Percentiles rank a stretch among this genome's conserved stretches.
Evolutionary conservation across 2,888 invertebrate species (phyloP).

Genomic region (Allophyes oxyacanthae): DNA sequence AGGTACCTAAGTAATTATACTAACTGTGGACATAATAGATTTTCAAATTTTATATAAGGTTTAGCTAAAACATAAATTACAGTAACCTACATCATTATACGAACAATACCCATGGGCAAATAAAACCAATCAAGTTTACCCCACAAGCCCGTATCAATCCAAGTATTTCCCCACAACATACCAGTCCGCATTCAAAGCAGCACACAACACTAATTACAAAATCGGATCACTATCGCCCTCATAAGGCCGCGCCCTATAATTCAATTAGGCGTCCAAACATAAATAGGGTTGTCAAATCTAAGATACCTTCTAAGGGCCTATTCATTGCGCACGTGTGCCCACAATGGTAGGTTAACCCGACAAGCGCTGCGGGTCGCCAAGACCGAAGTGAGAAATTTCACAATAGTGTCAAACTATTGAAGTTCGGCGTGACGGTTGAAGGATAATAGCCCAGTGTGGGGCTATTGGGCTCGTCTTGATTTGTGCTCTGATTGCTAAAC

Average conservation of each 20-base stretch:
- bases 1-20: too few relatives aligned
- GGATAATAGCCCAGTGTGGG: constrained; percentile 82
- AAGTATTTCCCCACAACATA: constrained; percentile 37
- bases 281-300: constrained; percentile 81
- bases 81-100: not conserved
- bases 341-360: constrained; percentile 79
- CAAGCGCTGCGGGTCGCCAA: constrained; percentile 81
- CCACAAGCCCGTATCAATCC: constrained; percentile 35
- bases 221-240: constrained; percentile 73
- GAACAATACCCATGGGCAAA: constrained; percentile 23
- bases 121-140: constrained; percentile 35
- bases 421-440: constrained; percentile 79
- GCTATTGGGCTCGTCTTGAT: constrained; percentile 70
- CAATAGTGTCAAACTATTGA: constrained; percentile 85
- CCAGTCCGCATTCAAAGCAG: constrained; percentile 40
- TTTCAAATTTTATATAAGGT: too few relatives aligned
- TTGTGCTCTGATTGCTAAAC: constrained; percentile 71
- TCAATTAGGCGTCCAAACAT: constrained; percentile 82
- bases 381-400: constrained; percentile 81
- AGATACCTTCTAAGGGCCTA: constrained; percentile 76
- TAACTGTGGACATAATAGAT: too few relatives aligned
- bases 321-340: constrained; percentile 83
- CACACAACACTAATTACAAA: constrained; percentile 68
- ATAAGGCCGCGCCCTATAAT: constrained; percentile 78
- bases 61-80: too few relatives aligned